Conservation (phyloP, 2,113 vertebrate genomes). For the Neogale vison region DNA sequence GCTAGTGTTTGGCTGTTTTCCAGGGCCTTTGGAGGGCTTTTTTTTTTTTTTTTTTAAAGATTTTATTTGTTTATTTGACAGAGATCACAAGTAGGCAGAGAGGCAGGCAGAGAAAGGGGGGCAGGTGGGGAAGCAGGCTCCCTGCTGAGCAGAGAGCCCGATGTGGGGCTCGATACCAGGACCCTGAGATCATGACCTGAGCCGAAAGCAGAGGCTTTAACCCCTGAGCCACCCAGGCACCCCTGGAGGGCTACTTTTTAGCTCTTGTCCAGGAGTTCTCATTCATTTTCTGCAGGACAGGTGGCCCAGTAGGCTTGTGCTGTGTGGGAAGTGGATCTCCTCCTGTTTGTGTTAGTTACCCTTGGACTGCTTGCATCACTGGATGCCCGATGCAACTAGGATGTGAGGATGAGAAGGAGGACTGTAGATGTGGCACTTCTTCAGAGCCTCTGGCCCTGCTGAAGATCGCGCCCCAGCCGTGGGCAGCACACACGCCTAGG, state of each 20-base stretch:
- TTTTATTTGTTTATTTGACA: too few species aligned
- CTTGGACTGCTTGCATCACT: background rate
- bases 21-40: background rate
- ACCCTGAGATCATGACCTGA: too few species aligned
- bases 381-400: background rate
- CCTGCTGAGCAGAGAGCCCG: too few species aligned
- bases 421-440: background rate
- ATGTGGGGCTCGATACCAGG: too few species aligned
- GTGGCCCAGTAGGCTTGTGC: background rate
- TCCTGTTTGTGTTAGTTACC: background rate
- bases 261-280: background rate
- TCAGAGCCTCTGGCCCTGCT: background rate
- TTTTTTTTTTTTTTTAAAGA: background rate
- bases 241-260: background rate
- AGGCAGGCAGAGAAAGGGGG: too few species aligned
- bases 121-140: too few species aligned
- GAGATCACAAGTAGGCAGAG: too few species aligned
- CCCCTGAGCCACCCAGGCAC: too few species aligned
- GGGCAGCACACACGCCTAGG: background rate
- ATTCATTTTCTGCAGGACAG: background rate
- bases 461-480: rapidly evolving
- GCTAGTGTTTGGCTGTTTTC: background rate
- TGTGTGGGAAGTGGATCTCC: background rate
- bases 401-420: background rate
- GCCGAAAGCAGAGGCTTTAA: too few species aligned